Evolutionary conservation across 2,888 invertebrate species (phyloP), one percentile per base, ranked within the genome.

Genomic region (Oligia strigilis): DNA sequence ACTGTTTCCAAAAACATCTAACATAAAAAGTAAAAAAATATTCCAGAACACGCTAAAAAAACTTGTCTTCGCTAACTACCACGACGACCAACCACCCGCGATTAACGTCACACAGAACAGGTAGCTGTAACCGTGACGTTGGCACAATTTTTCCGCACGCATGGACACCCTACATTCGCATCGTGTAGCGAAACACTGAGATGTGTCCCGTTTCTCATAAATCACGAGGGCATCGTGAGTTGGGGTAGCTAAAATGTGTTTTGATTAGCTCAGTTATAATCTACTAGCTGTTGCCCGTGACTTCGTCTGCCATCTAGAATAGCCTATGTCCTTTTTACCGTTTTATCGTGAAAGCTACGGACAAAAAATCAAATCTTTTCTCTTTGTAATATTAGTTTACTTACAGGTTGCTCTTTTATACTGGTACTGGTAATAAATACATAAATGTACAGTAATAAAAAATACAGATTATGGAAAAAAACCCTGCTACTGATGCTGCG

Each of bases 191-290:
- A 90, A 92, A 91, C 90, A 92, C 88, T 85, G 90, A 89, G 90
- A 91, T 90, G 87, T 91, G 90, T 91, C 90, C 89, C 89, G 87
- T 77, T 88, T 80, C 88, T 89, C 92, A 91, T 93, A 92, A 93
- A 92, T 93, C 93, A 93, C 88, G 83, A 87, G 86, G 89, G 86
- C 90, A 87, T 87, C 84, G 80, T 77, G 78, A 85, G 80, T 82
- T 78, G 55, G 79, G 79, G 80, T 75, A 49, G 52, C 88, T 88
- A 87, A 89, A 89, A 91, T 90, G 88, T 36, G 17, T 43, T 5
- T 70, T 80, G 29, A 81, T 81, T 60, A 85, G 55, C n/a, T 72
- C 11, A 17, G 6, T n/a, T 4, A 58, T 71, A 55, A 23, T 58
- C 55, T 23, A n/a, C 4, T 60, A n/a, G 58, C 23, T 11, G 11